A percentile compares a stretch with the other conserved stretches of the same genome.
These are phyloP conservation scores for Hapalemur alaotrensis DNA, from an alignment of 2,797 vertebrate species.

Conservation along the genomic window DNA sequence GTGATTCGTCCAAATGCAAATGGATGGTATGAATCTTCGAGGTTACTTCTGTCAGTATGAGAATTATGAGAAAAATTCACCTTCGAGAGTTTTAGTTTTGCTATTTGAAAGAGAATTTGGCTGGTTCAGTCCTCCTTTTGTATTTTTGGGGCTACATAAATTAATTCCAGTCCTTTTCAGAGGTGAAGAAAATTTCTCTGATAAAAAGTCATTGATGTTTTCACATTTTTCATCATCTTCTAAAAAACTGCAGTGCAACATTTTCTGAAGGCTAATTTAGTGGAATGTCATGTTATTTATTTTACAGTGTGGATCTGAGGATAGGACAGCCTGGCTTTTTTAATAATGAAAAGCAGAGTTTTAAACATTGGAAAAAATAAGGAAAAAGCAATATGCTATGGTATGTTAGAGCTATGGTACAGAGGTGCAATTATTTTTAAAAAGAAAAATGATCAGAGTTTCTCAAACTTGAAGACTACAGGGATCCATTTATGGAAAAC, in stretches of 20 bases:
- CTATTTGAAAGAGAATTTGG: conserved; percentile 56
- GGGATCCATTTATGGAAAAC: not conserved
- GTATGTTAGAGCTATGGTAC: not conserved
- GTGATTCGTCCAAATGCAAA: not conserved
- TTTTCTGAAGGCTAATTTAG: conserved; percentile 34
- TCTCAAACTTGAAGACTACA: not conserved
- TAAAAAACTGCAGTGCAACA: not conserved
- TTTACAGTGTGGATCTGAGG: not conserved
- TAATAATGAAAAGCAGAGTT: conserved; percentile 72
- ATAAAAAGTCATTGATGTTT: conserved; percentile 73
- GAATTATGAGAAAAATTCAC: not conserved
- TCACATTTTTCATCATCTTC: conserved; percentile 67
- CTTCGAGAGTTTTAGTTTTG: not conserved
- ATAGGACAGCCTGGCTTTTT: not conserved
- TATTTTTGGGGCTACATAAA: conserved; percentile 53
- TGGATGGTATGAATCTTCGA: accelerated
- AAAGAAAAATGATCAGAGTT: not conserved
- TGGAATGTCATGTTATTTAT: conserved; percentile 45
- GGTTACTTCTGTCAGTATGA: conserved; percentile 37
- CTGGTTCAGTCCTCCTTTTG: conserved; percentile 22
- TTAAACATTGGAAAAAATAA: not conserved
- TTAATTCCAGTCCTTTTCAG: conserved; percentile 70
- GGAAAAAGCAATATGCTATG: not conserved
- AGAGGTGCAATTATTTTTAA: not conserved
- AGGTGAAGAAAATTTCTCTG: conserved; percentile 71